Evolutionary conservation across 2,113 vertebrate species (phyloP).

Genomic region (Aphelocoma coerulescens): DNA sequence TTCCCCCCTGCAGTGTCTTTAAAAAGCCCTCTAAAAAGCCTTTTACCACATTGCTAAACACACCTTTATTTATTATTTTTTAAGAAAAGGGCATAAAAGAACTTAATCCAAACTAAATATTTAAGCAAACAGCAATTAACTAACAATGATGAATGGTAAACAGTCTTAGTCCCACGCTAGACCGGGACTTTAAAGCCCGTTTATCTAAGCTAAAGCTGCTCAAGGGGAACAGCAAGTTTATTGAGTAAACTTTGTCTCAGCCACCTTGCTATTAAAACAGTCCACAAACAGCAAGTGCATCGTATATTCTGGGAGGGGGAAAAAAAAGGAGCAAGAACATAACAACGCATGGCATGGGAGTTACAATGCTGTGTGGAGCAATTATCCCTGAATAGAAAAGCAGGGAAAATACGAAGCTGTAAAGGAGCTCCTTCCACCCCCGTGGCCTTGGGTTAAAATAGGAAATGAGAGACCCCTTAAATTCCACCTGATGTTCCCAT

Average conservation of each 20-base stretch:
- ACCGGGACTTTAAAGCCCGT: background rate
- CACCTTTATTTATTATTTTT: conserved; percentile 50
- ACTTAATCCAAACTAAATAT: conserved; percentile 49
- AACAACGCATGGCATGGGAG: background rate
- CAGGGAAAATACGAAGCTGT: background rate
- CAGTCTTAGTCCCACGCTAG: background rate
- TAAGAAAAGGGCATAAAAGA: background rate
- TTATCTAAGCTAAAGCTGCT: conserved; percentile 42
- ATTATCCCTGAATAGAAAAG: background rate
- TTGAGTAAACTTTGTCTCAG: conserved; percentile 18
- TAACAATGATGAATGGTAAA: conserved; percentile 32
- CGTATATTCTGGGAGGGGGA: background rate
- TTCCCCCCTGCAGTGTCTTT: background rate
- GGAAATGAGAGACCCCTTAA: background rate
- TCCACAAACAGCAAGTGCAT: background rate
- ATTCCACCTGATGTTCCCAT: background rate
- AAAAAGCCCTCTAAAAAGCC: background rate
- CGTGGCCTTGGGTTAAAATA: accelerated
- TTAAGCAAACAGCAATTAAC: conserved; percentile 44
- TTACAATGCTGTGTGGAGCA: background rate
- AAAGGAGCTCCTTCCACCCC: background rate
- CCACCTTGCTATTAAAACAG: background rate
- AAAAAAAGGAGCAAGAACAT: background rate
- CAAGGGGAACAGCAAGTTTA: conserved; percentile 41
- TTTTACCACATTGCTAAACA: background rate